Conservation (phyloP, 2,888 invertebrate genomes). For the Pristionchus exspectatus region DNA sequence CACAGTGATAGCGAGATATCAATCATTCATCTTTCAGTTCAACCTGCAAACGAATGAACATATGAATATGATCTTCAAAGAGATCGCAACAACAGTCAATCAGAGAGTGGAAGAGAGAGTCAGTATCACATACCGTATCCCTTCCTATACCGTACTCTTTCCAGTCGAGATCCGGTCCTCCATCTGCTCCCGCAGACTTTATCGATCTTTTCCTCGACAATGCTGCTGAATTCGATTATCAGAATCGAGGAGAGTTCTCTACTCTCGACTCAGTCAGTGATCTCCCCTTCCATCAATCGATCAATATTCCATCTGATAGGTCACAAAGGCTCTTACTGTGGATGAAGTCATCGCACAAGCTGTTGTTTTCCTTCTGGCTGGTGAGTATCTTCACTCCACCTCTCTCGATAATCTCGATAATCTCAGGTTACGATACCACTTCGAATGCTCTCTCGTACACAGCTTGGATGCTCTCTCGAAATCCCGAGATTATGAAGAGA, state of each 20-base stretch:
- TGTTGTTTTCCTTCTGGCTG: slow-evolving; percentile 46
- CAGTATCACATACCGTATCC: background rate
- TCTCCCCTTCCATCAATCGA: background rate
- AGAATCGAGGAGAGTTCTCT: slow-evolving; percentile 37
- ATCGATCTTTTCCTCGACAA: slow-evolving; percentile 71
- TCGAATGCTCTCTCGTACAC: slow-evolving; percentile 52
- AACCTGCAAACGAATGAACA: background rate
- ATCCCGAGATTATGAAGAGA: slow-evolving; percentile 43
- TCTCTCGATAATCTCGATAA: background rate
- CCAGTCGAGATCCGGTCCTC: slow-evolving; percentile 2
- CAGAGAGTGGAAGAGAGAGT: slow-evolving; percentile 32
- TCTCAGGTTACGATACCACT: slow-evolving; percentile 46
- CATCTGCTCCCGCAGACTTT: slow-evolving; percentile 60
- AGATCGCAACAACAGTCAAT: background rate
- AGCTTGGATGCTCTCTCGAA: slow-evolving; percentile 35
- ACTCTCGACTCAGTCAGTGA: slow-evolving; percentile 19
- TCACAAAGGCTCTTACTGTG: slow-evolving; percentile 31
- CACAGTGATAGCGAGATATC: background rate
- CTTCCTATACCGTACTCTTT: background rate
- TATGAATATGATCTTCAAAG: background rate
- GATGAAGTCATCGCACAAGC: slow-evolving; percentile 51
- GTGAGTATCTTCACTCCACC: background rate
- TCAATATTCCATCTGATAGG: background rate
- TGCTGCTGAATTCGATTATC: slow-evolving; percentile 59
- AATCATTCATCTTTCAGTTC: background rate